Evolutionary conservation across 2,888 invertebrate species (phyloP).

Genomic region (Eurois occulta): DNA sequence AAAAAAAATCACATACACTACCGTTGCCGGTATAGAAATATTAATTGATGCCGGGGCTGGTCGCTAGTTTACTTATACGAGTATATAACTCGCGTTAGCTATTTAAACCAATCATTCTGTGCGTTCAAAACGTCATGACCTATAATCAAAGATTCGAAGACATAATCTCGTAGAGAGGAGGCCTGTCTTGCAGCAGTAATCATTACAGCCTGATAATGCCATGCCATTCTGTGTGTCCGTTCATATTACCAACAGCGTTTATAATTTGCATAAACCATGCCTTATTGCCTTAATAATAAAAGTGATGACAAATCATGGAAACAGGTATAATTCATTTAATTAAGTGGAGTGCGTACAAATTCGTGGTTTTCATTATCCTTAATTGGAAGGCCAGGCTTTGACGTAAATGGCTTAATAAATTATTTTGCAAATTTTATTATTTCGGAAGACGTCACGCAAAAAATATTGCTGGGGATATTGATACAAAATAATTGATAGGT

Average conservation of each 20-base stretch:
- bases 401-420: constrained; percentile 38
- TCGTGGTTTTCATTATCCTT: constrained; percentile 26
- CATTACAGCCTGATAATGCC: background rate
- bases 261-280: background rate
- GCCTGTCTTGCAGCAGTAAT: background rate
- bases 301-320: constrained; percentile 18
- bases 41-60: no score
- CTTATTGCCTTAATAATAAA: background rate
- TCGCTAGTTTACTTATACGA: no score
- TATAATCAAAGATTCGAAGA: background rate
- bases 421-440: constrained; percentile 8
- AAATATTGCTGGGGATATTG: background rate
- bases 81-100: background rate
- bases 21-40: no score
- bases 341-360: constrained; percentile 17
- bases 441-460: background rate
- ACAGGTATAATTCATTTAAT: constrained; percentile 13
- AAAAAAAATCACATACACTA: no score
- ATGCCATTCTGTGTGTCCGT: background rate
- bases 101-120: background rate
- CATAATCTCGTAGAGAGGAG: background rate
- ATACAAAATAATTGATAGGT: background rate
- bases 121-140: background rate
- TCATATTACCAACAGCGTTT: background rate
- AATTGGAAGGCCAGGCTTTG: constrained; percentile 36